Percentiles rank a stretch among this genome's conserved stretches.
These are phyloP conservation scores for Chondrosia reniformis DNA, from an alignment of 37 sponge, comb jelly and placozoan genomes.

Conservation along the genomic window DNA sequence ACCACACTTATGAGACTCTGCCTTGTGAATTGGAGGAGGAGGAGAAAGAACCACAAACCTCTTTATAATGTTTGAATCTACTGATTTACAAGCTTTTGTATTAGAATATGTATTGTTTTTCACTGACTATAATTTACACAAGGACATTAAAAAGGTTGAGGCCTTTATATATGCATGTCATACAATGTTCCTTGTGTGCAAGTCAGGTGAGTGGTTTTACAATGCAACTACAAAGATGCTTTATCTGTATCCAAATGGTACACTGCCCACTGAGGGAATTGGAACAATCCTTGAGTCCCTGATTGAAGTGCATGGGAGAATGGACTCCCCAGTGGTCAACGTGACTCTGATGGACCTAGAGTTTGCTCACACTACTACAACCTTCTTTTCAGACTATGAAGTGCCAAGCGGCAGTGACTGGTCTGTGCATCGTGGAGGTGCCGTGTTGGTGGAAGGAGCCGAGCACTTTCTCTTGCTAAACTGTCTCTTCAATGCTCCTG, in stretches of 20 bases:
- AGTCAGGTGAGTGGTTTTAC: slow-evolving; percentile 62
- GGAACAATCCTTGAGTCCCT: slow-evolving; percentile 18
- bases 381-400: slow-evolving; percentile 42
- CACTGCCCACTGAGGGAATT: slow-evolving; percentile 27
- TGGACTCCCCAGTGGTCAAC: slow-evolving; percentile 15
- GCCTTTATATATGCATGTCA: too few relatives aligned
- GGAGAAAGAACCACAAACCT: too few relatives aligned
- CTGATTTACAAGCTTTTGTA: too few relatives aligned
- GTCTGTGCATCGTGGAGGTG: slow-evolving; percentile 45
- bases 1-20: too few relatives aligned
- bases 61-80: too few relatives aligned
- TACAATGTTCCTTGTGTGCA: too few relatives aligned
- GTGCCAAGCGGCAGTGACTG: slow-evolving; percentile 63
- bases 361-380: slow-evolving; percentile 54
- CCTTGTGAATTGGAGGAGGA: too few relatives aligned
- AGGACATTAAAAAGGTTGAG: too few relatives aligned
- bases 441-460: slow-evolving; percentile 43
- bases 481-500: slow-evolving; percentile 45
- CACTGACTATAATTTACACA: too few relatives aligned
- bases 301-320: slow-evolving; percentile 12
- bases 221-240: slow-evolving; percentile 14
- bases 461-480: slow-evolving; percentile 14
- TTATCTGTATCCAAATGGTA: slow-evolving; percentile 44
- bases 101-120: too few relatives aligned
- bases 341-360: slow-evolving; percentile 19